Base-by-base conservation (phyloP, 2,888 invertebrate species). In the Harpalus rufipes region DNA sequence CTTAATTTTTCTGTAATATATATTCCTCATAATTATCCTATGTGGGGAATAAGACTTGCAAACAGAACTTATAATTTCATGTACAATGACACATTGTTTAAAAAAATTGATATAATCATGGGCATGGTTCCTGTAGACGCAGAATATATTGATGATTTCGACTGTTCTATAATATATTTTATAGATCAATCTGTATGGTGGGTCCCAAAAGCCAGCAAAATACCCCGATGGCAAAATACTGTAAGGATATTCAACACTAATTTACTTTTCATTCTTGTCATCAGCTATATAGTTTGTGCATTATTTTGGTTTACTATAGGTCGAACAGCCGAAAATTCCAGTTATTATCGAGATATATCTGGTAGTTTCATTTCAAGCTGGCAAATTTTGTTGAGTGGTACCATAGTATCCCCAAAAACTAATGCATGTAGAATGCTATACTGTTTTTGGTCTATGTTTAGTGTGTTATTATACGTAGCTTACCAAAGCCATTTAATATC, bases 391-490 rank as follows among this genome's bases (percentile, higher is more conserved):
- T 65, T 65, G 32, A 65, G n/a, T 32, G 65, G 65, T 6, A 7
- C n/a, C 0, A 32, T 65, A n/a, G n/a, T 65, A n/a, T 65, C 39
- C n/a, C 65, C 65, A 5, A 65, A 65, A 65, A 65, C 5, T 32
- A 65, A 65, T 12, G 7, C 65, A 3, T 10, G 5, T 39, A 65
- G 65, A 65, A 32, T 65, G 65, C 12, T 65, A 5, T 65, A 39
- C 32, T 65, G 39, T n/a, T 65, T 65, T 25, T 65, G 65, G 65
- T 25, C 65, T 10, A 32, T 65, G 32, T 65, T 65, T 39, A 65
- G 65, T 65, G n/a, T 65, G 5, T 39, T 65, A 39, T 10, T 65
- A 3, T 65, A 65, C 32, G 32, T 32, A 6, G 39, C 39, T 3
- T 14, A 65, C 6, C 65, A 65, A n/a, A 25, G 65, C 7, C 25